These are phyloP conservation scores for Antigone vipio DNA, from an alignment of 2,113 vertebrate genomes.

Conservation along the genomic window DNA sequence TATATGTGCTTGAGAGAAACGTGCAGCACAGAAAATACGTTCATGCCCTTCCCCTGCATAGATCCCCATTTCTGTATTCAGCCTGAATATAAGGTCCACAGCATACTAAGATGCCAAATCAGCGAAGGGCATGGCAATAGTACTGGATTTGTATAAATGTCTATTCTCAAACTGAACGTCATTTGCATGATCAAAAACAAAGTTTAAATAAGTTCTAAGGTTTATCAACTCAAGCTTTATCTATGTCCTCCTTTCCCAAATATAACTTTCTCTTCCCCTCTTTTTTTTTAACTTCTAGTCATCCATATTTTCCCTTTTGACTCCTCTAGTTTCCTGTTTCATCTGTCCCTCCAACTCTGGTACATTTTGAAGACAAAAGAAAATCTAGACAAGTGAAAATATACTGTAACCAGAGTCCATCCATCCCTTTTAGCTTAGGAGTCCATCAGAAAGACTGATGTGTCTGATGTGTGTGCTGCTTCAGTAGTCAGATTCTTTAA, in stretches of 20 bases:
- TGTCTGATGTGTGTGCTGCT: not conserved
- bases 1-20: not conserved
- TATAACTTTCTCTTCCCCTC: not conserved
- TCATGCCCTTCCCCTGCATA: not conserved
- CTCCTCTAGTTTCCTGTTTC: not conserved
- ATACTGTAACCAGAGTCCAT: not conserved
- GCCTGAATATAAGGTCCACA: not conserved
- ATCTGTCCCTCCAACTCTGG: not conserved
- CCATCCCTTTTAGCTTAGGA: not conserved
- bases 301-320: accelerated
- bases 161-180: not conserved
- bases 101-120: not conserved
- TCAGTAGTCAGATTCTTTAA: not conserved
- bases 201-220: not conserved
- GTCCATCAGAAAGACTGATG: not conserved
- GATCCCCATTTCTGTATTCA: not conserved
- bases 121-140: not conserved
- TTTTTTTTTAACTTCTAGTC: not conserved
- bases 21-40: not conserved
- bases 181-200: not conserved
- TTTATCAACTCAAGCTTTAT: not conserved
- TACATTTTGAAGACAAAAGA: not conserved
- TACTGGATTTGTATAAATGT: not conserved
- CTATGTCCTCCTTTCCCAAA: not conserved
- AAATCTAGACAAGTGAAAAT: not conserved